Evolutionary conservation across 30 jellyfish, hydroid and myxozoan genomes (phyloP), one percentile per base, ranked within the genome.

Genomic region (Nemopilema nomurai): DNA sequence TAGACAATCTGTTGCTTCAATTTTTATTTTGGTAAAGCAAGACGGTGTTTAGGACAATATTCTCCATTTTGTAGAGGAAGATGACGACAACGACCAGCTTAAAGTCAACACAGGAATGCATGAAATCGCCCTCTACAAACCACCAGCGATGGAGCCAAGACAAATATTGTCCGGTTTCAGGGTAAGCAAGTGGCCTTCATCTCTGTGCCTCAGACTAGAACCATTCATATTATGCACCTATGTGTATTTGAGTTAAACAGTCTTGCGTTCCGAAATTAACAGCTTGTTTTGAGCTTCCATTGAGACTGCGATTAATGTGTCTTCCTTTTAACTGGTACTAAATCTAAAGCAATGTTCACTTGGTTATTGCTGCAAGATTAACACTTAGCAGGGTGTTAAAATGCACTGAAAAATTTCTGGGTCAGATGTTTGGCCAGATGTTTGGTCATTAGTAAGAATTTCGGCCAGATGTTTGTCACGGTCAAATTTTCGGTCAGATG

Each of bases 121-220:
- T 23, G 85, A 82, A 29, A 30, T 82, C 19, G 27, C 57, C 0
- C 70, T 82, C 16, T 70, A 82, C 79, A 31, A 79, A 13, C 85
- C 91, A 16, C 91, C 91, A n/a, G 57, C 70, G 49, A 57, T 64
- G 20, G 85, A 82, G 28, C 74, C 79, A 0, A 79, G 91, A 30
- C 85, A 26, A 25, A 51, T 82, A 7, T 69, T 75, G 7, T 68
- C 91, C 4, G 62, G 91, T 63, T 70, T 82, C 52, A 82, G 70
- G 85, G 91, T 82, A 4, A 6, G 71, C 20, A 26, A 29, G 41
- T 19, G 30, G 75, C 62, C 26, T 25, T 0, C 16, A n/a, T n/a
- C n/a, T n/a, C n/a, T 16, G 50, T 28, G 23, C 17, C 64, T 16
- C 7, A 7, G 51, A 13, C 22, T 9, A 29, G 57, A n/a, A 28